Percentiles rank a stretch among this genome's conserved stretches.
Conservation (phyloP, 2,888 invertebrate genomes). For the Drosophila helvetica region DNA sequence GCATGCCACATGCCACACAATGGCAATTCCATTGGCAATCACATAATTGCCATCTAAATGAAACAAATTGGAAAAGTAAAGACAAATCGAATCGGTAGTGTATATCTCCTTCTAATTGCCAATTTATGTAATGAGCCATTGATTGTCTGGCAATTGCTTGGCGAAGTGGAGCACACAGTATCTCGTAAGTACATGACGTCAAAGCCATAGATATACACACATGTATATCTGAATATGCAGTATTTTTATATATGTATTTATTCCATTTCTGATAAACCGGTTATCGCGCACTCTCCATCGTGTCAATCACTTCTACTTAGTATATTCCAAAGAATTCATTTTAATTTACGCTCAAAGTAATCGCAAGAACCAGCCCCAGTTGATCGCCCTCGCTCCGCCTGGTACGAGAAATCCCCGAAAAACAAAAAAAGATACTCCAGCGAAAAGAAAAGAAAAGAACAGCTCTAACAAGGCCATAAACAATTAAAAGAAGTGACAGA, state of each 20-base stretch:
- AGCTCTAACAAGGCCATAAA: slow-evolving; percentile 53
- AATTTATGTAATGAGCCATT: slow-evolving; percentile 56
- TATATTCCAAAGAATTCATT: slow-evolving; percentile 40
- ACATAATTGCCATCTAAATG: slow-evolving; percentile 59
- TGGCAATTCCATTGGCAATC: slow-evolving; percentile 39
- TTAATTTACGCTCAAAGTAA: slow-evolving; percentile 55
- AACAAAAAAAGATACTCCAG: slow-evolving; percentile 29
- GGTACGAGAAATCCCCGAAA: slow-evolving; percentile 62
- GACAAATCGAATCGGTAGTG: slow-evolving; percentile 31
- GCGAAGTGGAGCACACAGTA: slow-evolving; percentile 51
- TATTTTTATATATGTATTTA: not conserved
- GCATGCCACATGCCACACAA: slow-evolving; percentile 2
- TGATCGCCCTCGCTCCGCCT: slow-evolving; percentile 77
- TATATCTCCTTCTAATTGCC: slow-evolving; percentile 50
- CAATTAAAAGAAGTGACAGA: slow-evolving; percentile 76
- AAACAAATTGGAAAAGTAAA: slow-evolving; percentile 43
- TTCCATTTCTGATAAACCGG: slow-evolving; percentile 56
- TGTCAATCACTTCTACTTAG: slow-evolving; percentile 11
- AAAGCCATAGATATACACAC: slow-evolving; percentile 16
- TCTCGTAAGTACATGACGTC: slow-evolving; percentile 16
- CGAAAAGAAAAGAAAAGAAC: slow-evolving; percentile 33
- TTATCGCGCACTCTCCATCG: slow-evolving; percentile 50
- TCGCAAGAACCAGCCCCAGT: slow-evolving; percentile 63
- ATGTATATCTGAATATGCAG: not conserved
- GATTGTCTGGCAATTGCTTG: slow-evolving; percentile 51